These are phyloP conservation scores for Brachycybe producta DNA, from an alignment of 2,888 invertebrate species.

Conservation along the genomic window DNA sequence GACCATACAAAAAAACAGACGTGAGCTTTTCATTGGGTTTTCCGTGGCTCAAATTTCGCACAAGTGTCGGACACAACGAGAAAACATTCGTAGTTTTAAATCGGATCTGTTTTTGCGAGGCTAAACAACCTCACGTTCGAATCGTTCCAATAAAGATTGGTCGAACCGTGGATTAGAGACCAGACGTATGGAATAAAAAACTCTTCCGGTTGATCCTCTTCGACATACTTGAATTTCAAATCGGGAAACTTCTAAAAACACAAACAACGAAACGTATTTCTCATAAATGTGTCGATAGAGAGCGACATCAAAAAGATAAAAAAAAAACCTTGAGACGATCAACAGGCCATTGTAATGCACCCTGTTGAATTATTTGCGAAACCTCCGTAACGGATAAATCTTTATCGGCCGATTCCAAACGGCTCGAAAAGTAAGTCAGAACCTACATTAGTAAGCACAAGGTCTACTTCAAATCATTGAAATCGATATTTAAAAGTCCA, in stretches of 20 bases:
- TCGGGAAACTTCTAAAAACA: conserved; percentile 85
- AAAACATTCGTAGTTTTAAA: too few relatives aligned
- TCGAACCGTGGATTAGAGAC: conserved; percentile 60
- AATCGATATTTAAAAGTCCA: too few relatives aligned
- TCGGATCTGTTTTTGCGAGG: background rate
- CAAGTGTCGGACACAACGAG: too few relatives aligned
- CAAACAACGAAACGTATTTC: conserved; percentile 33
- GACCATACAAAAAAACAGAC: too few relatives aligned
- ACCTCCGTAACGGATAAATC: conserved; percentile 78
- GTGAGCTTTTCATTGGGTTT: too few relatives aligned
- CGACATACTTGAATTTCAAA: conserved; percentile 95
- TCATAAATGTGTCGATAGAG: conserved; percentile 58
- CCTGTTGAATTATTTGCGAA: conserved; percentile 73
- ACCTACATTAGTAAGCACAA: conserved; percentile 39
- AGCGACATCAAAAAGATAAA: conserved; percentile 1
- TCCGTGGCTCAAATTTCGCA: too few relatives aligned
- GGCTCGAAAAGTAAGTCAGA: conserved; percentile 53
- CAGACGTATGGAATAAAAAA: conserved; percentile 99
- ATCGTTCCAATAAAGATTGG: conserved; percentile 42
- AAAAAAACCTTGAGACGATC: conserved; percentile 75
- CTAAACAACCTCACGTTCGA: conserved; percentile 33
- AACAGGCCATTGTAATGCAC: conserved; percentile 83
- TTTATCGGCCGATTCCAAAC: conserved; percentile 45
- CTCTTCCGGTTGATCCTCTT: conserved; percentile 96
- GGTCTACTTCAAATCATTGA: too few relatives aligned